Evolutionary conservation across 1,140 invertebrate species (phyloP), one percentile per base, ranked within the genome.

Genomic region (Diprion similis): DNA sequence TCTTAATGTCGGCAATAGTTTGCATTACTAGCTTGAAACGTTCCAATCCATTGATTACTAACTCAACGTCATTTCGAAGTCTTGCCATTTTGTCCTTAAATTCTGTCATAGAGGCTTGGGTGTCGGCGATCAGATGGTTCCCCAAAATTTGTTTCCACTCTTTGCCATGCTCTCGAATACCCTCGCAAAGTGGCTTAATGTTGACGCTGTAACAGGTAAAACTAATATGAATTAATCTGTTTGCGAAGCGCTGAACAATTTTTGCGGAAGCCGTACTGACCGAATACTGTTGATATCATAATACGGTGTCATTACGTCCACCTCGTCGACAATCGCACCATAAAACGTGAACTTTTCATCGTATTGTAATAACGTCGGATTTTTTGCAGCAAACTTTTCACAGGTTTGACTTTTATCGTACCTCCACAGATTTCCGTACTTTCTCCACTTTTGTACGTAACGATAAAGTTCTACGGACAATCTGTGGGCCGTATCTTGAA

Each of bases 321-420:
- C 83, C 76, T 95, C 93, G 3, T 91, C 87, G n/a, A 95, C 91
- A 10, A 95, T 92, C 71, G 92, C 90, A 78, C 92, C 91, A 83
- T 96, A 97, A 86, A 94, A 95, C 80, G 92, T 91, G 78, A 97
- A 93, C 85, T 94, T 94, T 74, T 96, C 93, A 80, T 97, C 94
- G 87, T 94, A 96, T 74, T 92, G 90, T 19, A 91, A 88, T 7
- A 97, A 90, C 13, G 92, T 91, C 6, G 93, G 92, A 81, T 92
- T 89, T 70, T 92, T 92, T 46, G 89, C 85, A 6, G 93, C 89
- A 87, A 96, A 97, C 83, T 93, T 93, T 77, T 95, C 91, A 76
- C 93, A 94, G 4, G 91, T 90, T 15, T 90, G 81, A 68, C 90
- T 87, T 87, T 97, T 97, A 80, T 97, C 95, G 77, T 90, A 92